These are phyloP conservation scores for Potorous gilbertii DNA, from an alignment of 2,797 vertebrate genomes.

Conservation along the genomic window DNA sequence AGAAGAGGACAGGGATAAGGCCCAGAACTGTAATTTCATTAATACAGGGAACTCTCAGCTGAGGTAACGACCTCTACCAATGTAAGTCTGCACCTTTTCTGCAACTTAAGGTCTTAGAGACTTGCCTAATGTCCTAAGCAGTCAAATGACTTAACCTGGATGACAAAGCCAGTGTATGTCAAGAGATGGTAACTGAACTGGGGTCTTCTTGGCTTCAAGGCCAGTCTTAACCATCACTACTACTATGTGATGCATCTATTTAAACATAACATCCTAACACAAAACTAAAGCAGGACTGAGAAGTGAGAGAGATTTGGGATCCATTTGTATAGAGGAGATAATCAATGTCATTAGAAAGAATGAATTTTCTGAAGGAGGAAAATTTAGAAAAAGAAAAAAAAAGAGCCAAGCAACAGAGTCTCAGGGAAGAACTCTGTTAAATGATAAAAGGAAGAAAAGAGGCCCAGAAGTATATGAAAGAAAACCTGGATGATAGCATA, in stretches of 20 bases:
- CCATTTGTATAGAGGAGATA: background rate
- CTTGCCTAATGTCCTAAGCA: background rate
- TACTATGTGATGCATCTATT: background rate
- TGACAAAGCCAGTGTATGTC: background rate
- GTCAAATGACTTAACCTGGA: background rate
- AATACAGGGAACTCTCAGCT: background rate
- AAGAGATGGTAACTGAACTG: background rate
- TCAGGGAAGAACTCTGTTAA: background rate
- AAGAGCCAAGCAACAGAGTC: background rate
- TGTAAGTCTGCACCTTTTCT: background rate
- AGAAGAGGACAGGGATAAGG: background rate
- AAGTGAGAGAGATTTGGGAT: background rate
- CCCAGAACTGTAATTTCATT: background rate
- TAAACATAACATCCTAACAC: background rate
- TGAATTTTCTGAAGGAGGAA: background rate
- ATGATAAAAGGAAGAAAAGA: background rate
- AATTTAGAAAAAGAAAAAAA: background rate
- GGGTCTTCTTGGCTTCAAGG: background rate
- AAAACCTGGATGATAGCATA: background rate
- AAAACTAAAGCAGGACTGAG: background rate
- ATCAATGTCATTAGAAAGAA: background rate
- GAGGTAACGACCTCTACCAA: background rate
- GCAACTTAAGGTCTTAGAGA: background rate
- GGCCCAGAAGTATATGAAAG: background rate
- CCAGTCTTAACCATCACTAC: background rate